These are phyloP conservation scores for Capreolus pygargus DNA, from an alignment of 2,113 vertebrate genomes.

Conservation along the genomic window DNA sequence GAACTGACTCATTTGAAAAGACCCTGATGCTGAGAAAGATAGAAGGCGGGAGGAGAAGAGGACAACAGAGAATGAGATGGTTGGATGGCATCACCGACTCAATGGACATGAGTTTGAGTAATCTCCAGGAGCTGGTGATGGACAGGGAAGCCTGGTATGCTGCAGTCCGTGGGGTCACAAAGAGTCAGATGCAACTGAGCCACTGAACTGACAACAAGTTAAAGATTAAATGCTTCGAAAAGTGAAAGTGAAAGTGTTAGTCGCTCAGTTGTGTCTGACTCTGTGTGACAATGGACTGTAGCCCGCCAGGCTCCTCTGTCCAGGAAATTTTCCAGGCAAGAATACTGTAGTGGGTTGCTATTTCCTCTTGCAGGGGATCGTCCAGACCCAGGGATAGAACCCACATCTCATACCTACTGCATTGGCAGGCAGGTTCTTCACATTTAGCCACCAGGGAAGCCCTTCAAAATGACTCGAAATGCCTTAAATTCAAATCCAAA, in stretches of 20 bases:
- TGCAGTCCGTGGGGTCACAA: background rate
- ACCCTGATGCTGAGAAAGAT: background rate
- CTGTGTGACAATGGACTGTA: accelerated
- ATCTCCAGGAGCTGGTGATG: background rate
- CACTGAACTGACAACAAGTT: background rate
- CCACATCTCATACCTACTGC: background rate
- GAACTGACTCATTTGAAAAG: background rate
- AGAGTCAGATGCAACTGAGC: background rate
- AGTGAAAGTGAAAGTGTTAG: background rate
- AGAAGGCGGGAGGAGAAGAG: background rate
- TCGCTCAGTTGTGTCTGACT: background rate
- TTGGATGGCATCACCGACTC: background rate
- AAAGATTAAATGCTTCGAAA: background rate
- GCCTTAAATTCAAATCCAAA: background rate
- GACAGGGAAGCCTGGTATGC: background rate
- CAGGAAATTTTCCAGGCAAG: background rate
- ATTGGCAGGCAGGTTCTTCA: background rate
- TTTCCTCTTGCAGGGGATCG: background rate
- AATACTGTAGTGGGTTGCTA: background rate
- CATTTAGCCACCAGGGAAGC: background rate
- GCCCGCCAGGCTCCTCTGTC: background rate
- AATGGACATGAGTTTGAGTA: background rate
- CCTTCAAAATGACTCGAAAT: background rate
- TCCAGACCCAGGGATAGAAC: background rate
- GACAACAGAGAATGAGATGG: background rate